Evolutionary conservation across 2,113 vertebrate species (phyloP).

Genomic region (Sylvietta virens): DNA sequence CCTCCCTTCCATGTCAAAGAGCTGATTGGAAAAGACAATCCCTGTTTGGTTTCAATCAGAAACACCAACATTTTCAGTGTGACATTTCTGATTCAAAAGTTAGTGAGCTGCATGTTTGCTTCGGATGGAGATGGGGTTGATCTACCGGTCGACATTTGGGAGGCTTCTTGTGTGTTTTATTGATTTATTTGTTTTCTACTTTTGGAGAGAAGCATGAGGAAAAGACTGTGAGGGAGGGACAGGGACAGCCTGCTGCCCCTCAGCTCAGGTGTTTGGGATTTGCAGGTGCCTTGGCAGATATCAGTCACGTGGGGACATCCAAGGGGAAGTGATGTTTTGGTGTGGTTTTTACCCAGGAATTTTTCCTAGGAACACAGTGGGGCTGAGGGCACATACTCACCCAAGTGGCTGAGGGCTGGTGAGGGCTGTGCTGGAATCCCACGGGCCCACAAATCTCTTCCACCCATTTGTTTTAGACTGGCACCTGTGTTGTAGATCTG

Average conservation of each 20-base stretch:
- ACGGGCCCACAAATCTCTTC: not conserved
- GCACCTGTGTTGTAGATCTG: rapidly evolving
- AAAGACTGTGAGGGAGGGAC: rapidly evolving
- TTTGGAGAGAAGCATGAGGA: rapidly evolving
- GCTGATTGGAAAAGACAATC: not conserved
- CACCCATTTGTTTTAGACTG: rapidly evolving
- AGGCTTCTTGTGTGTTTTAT: not conserved
- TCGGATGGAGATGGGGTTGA: not conserved
- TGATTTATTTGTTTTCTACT: not conserved
- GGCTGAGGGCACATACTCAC: not conserved
- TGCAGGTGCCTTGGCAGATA: rapidly evolving
- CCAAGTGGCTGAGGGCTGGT: rapidly evolving
- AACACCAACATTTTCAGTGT: not conserved
- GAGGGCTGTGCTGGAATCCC: not conserved
- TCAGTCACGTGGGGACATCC: not conserved
- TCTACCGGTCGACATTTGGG: not conserved
- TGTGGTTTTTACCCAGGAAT: not conserved
- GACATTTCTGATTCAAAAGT: not conserved
- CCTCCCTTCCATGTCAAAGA: not conserved
- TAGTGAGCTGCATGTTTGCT: not conserved
- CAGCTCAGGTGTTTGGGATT: not conserved
- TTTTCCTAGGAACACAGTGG: not conserved
- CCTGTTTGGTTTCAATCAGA: conserved; percentile 27
- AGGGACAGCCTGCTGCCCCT: not conserved
- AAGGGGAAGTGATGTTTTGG: rapidly evolving